Percentiles rank a stretch among this genome's conserved stretches.
Evolutionary conservation across 2,797 vertebrate species (phyloP).

Genomic region (Hemibagrus guttatus): DNA sequence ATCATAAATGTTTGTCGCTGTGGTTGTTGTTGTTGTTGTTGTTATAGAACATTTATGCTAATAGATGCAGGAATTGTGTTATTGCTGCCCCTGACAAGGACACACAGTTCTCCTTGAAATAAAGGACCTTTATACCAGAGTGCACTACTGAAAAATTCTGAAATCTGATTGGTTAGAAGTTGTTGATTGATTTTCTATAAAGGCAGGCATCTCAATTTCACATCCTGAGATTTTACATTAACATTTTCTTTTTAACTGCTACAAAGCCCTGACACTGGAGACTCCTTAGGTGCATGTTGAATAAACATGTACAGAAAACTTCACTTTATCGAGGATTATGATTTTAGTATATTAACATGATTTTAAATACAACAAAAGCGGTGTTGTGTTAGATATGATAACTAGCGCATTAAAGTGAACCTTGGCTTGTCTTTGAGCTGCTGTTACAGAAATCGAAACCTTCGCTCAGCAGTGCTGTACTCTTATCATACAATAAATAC

Average conservation of each 20-base stretch:
- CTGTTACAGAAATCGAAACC: not conserved
- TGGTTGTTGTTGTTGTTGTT: not conserved
- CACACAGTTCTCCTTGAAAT: too few relatives aligned
- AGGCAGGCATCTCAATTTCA: not conserved
- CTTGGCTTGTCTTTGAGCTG: too few relatives aligned
- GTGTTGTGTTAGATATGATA: not conserved
- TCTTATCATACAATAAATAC: not conserved
- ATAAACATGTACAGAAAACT: not conserved
- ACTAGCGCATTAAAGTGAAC: not conserved
- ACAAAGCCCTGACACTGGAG: not conserved
- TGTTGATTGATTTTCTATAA: not conserved
- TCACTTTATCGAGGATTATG: not conserved
- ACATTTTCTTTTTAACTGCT: too few relatives aligned
- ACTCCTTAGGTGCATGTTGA: not conserved
- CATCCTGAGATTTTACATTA: too few relatives aligned
- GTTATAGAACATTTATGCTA: not conserved
- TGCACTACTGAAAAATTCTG: not conserved
- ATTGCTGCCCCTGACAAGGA: not conserved
- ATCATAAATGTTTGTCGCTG: not conserved
- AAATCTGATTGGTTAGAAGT: not conserved
- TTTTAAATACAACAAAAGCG: not conserved
- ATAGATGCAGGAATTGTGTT: conserved; percentile 8
- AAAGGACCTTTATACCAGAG: not conserved
- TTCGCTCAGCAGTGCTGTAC: not conserved
- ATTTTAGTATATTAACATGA: not conserved